These are phyloP conservation scores for Hirtodrosophila confusa DNA, from an alignment of 2,888 invertebrate genomes.

Conservation along the genomic window DNA sequence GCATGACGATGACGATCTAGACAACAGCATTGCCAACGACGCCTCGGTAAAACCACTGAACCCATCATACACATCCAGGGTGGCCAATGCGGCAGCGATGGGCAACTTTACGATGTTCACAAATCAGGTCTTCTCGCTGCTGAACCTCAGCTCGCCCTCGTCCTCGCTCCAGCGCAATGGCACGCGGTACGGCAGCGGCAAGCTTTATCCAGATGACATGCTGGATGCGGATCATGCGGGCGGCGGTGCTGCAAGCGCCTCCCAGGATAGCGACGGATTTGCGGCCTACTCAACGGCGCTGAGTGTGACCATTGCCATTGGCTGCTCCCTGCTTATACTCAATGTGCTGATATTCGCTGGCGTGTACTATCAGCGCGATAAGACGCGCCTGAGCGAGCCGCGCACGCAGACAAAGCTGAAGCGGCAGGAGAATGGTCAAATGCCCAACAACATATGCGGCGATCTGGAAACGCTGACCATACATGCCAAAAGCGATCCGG, in stretches of 20 bases:
- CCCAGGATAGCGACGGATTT: slow-evolving; percentile 94
- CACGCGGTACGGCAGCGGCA: slow-evolving; percentile 75
- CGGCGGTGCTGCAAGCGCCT: slow-evolving; percentile 84
- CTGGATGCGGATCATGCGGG: slow-evolving; percentile 78
- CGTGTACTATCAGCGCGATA: slow-evolving; percentile 96
- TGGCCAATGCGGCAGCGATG: slow-evolving; percentile 77
- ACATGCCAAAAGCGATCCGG: slow-evolving; percentile 88
- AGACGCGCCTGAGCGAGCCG: slow-evolving; percentile 89
- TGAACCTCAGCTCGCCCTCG: slow-evolving; percentile 83
- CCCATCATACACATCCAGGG: slow-evolving; percentile 81
- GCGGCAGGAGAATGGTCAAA: slow-evolving; percentile 92
- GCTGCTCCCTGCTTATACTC: slow-evolving; percentile 94
- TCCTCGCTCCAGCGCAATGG: slow-evolving; percentile 82
- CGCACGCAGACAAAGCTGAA: slow-evolving; percentile 87
- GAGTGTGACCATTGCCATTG: slow-evolving; percentile 97
- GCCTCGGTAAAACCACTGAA: slow-evolving; percentile 85
- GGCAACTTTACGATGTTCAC: slow-evolving; percentile 84
- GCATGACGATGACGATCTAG: slow-evolving; percentile 86
- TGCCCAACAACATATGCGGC: slow-evolving; percentile 95
- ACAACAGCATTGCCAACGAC: slow-evolving; percentile 86
- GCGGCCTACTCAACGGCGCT: slow-evolving; percentile 95
- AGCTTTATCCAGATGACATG: slow-evolving; percentile 81
- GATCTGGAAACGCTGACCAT: slow-evolving; percentile 88
- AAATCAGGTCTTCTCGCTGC: slow-evolving; percentile 83
- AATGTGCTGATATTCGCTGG: slow-evolving; percentile 97